Conservation (phyloP, 2,888 invertebrate genomes). For the Leptinotarsa juncta region DNA sequence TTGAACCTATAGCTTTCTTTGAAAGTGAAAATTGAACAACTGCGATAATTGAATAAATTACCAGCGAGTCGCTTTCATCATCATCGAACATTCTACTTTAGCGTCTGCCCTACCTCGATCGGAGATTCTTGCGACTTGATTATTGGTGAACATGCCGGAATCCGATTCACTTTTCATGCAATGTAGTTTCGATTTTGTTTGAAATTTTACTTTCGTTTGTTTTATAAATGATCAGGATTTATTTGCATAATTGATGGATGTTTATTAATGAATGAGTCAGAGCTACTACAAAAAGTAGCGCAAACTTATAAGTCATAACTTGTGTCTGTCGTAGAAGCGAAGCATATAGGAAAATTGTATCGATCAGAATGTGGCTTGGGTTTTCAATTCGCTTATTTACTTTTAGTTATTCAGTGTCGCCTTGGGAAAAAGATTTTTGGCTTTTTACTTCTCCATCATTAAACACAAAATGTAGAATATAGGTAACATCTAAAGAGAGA, state of each 20-base stretch:
- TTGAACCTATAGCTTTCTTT: constrained; percentile 1
- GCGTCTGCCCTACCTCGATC: constrained; percentile 36
- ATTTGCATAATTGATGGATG: constrained; percentile 17
- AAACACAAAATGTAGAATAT: no score
- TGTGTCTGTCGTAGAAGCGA: not conserved
- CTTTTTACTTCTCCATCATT: no score
- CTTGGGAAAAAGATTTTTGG: no score
- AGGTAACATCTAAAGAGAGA: no score
- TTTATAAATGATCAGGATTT: constrained; percentile 29
- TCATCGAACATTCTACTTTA: constrained; percentile 34
- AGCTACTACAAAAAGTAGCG: constrained; percentile 5
- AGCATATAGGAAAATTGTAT: not conserved
- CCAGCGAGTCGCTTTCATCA: constrained; percentile 15
- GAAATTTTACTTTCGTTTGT: constrained; percentile 22
- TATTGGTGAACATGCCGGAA: constrained; percentile 37
- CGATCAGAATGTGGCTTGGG: no score
- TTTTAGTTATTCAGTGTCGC: no score
- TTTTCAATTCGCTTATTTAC: no score
- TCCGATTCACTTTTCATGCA: constrained; percentile 46
- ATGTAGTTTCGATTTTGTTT: constrained; percentile 38
- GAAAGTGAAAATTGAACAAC: constrained; percentile 28
- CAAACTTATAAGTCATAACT: constrained; percentile 8
- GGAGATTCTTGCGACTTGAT: constrained; percentile 31
- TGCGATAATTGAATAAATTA: constrained; percentile 20
- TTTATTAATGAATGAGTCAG: constrained; percentile 15